Evolutionary conservation across 2,888 invertebrate species (phyloP).

Genomic region (Xylophagus ater): DNA sequence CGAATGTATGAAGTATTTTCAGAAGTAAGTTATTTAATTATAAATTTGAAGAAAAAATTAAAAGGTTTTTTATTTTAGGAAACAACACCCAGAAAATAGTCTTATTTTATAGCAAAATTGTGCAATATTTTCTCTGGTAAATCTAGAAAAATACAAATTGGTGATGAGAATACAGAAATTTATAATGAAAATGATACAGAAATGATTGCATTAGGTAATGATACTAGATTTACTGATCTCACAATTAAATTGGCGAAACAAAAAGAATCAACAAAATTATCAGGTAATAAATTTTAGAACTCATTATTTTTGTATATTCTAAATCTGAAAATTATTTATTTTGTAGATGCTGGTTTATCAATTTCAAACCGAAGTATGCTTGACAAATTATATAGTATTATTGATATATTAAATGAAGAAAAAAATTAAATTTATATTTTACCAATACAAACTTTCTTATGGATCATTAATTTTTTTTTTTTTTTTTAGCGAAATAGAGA

Average conservation of each 20-base stretch:
- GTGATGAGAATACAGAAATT: slow-evolving; percentile 1
- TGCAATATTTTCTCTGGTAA: slow-evolving; percentile 26
- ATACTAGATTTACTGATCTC: slow-evolving; percentile 12
- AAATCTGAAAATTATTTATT: no score
- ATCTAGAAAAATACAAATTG: slow-evolving; percentile 5
- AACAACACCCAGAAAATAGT: slow-evolving; percentile 26
- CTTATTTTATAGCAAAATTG: slow-evolving; percentile 28
- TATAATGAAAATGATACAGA: slow-evolving; percentile 22
- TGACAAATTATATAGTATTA: slow-evolving; percentile 8
- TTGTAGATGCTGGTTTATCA: no score
- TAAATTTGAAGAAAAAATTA: background rate
- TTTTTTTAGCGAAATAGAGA: no score
- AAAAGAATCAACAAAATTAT: background rate
- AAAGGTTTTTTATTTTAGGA: slow-evolving; percentile 22
- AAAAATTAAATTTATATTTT: slow-evolving; percentile 9
- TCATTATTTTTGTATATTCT: no score
- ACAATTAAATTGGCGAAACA: background rate
- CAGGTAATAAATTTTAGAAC: background rate
- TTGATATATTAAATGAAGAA: slow-evolving; percentile 10
- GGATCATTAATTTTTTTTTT: no score
- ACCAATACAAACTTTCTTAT: no score
- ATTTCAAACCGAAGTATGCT: slow-evolving; percentile 10
- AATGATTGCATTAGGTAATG: slow-evolving; percentile 21
- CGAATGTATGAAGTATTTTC: slow-evolving; percentile 35
- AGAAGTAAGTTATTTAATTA: slow-evolving; percentile 22